These are phyloP conservation scores for Dermatemys mawii DNA, from an alignment of 2,113 vertebrate species.

Conservation along the genomic window DNA sequence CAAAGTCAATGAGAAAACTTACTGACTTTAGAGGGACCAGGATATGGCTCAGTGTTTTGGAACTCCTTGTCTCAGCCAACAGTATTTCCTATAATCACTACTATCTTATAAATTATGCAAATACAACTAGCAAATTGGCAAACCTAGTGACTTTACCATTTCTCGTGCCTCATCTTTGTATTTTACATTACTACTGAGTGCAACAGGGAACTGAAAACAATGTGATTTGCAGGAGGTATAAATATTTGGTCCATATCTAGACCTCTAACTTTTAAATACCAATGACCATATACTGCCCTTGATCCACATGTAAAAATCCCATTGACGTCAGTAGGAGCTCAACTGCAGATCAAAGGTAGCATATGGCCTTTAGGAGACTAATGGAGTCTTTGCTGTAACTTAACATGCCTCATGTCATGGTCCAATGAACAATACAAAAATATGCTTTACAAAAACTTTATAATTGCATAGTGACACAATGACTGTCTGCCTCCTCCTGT, in stretches of 20 bases:
- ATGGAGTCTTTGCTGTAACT: not conserved
- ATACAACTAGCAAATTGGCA: not conserved
- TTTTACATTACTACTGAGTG: not conserved
- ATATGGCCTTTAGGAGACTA: not conserved
- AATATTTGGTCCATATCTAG: not conserved
- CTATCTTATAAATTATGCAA: not conserved
- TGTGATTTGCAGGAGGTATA: not conserved
- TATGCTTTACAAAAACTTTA: not conserved
- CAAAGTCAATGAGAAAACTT: fast-evolving
- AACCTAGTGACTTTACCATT: not conserved
- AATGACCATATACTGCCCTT: not conserved
- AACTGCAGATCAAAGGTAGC: fast-evolving
- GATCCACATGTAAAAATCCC: not conserved
- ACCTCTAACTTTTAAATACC: not conserved
- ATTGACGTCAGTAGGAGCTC: not conserved
- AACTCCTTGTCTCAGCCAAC: fast-evolving
- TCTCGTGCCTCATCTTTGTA: not conserved
- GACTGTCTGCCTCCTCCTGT: not conserved
- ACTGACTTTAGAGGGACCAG: not conserved
- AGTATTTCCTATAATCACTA: not conserved
- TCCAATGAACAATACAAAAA: not conserved
- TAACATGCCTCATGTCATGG: not conserved
- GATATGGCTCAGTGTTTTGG: not conserved
- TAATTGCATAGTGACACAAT: fast-evolving
- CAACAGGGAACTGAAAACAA: not conserved